Evolutionary conservation across 2,113 vertebrate genomes (phyloP).

Genomic region (Sakesphorus luctuosus): DNA sequence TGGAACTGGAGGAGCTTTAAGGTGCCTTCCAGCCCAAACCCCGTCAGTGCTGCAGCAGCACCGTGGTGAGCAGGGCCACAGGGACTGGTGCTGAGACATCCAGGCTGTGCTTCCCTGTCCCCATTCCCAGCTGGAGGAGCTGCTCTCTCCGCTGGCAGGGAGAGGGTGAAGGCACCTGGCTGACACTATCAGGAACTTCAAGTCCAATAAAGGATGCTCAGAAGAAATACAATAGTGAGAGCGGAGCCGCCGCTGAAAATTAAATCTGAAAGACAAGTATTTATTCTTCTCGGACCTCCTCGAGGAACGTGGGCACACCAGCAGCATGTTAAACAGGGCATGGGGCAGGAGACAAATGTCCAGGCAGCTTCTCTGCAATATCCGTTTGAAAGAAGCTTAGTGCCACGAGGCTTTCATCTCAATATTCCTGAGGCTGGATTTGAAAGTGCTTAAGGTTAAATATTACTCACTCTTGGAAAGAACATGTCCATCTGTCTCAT

Average conservation of each 20-base stretch:
- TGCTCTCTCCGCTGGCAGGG: neutral
- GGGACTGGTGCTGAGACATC: neutral
- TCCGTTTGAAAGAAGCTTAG: constrained; percentile 65
- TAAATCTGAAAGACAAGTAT: constrained; percentile 48
- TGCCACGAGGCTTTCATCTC: constrained; percentile 65
- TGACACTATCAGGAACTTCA: constrained; percentile 2
- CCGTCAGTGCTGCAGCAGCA: accelerated
- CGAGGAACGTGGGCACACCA: neutral
- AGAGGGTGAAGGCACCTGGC: neutral
- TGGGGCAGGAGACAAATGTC: constrained; percentile 48
- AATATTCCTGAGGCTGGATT: constrained; percentile 65
- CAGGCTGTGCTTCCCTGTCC: neutral
- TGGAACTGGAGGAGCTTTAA: neutral
- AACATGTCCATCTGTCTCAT: constrained; percentile 58
- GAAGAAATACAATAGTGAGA: constrained; percentile 9
- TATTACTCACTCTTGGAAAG: constrained; percentile 69
- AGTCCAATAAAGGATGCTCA: constrained; percentile 10
- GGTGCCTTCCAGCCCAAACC: neutral
- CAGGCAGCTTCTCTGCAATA: constrained; percentile 51
- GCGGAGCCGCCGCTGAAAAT: constrained; percentile 1
- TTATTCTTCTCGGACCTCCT: constrained; percentile 60
- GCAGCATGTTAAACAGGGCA: constrained; percentile 57
- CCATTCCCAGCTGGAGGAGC: neutral
- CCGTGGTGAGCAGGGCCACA: accelerated
- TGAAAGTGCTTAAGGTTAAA: constrained; percentile 72